Evolutionary conservation across 2,113 vertebrate species (phyloP).

Genomic region (Lepus europaeus): DNA sequence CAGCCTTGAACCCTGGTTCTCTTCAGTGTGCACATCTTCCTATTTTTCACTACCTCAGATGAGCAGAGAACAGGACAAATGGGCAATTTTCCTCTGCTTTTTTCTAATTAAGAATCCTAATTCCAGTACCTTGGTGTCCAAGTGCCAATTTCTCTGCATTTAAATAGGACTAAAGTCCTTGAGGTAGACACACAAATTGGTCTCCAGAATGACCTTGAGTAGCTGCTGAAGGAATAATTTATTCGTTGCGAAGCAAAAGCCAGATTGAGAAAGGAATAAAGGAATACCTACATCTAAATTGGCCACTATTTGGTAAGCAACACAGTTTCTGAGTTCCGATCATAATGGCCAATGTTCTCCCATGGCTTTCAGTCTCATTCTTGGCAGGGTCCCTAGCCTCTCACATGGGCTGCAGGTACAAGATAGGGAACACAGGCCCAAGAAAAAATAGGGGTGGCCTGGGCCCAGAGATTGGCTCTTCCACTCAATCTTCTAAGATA

Average conservation of each 20-base stretch:
- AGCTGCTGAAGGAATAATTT: neutral
- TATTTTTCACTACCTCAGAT: neutral
- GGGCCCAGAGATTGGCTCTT: neutral
- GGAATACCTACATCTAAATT: neutral
- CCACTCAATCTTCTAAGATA: neutral
- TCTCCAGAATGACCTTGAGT: neutral
- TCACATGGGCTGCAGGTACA: neutral
- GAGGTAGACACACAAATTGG: neutral
- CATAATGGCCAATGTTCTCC: neutral
- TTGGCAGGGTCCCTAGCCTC: neutral
- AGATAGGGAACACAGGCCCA: too few species aligned
- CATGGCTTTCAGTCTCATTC: neutral
- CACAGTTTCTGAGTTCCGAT: neutral
- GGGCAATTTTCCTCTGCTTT: neutral
- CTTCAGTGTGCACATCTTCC: neutral
- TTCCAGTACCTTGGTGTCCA: neutral
- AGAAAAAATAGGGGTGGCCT: too few species aligned
- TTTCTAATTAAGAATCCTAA: neutral
- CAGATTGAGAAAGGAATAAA: neutral
- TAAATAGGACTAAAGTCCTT: neutral
- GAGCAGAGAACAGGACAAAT: neutral
- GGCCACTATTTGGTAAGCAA: neutral
- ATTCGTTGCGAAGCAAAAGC: neutral
- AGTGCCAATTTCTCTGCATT: neutral
- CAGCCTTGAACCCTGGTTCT: neutral